Evolutionary conservation across 2,888 invertebrate species (phyloP).

Genomic region (Zonitis immaculata): DNA sequence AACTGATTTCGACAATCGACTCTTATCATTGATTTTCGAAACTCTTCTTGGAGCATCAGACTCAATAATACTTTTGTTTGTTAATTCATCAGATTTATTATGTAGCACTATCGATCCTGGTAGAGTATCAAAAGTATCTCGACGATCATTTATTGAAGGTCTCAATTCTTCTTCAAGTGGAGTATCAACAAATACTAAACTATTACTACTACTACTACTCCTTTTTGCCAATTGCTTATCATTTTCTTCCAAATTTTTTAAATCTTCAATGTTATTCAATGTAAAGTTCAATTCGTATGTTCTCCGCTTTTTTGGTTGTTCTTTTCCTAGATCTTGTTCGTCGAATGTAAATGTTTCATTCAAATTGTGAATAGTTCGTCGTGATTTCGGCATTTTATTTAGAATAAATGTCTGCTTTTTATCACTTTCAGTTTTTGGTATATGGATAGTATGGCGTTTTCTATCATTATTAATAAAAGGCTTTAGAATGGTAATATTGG

Average conservation of each 20-base stretch:
- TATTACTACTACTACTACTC: neutral
- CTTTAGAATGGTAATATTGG: too few relatives aligned
- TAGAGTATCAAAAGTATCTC: neutral
- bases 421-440: neutral
- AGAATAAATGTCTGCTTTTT: neutral
- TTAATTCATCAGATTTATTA: neutral
- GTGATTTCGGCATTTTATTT: neutral
- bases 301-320: constrained; percentile 3
- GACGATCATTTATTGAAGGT: neutral
- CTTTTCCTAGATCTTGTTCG: neutral
- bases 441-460: neutral
- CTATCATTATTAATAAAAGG: neutral
- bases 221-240: neutral
- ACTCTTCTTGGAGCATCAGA: constrained; percentile 4
- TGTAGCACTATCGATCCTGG: neutral
- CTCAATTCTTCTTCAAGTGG: neutral
- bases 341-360: neutral
- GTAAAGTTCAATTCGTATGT: constrained; percentile 12
- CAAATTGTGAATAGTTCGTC: neutral
- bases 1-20: neutral
- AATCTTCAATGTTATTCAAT: constrained; percentile 6
- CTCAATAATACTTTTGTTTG: neutral
- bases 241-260: constrained; percentile 2
- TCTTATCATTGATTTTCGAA: neutral
- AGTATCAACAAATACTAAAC: neutral